Conservation (phyloP, 2,888 invertebrate species). For the Phaonia tiefii region DNA sequence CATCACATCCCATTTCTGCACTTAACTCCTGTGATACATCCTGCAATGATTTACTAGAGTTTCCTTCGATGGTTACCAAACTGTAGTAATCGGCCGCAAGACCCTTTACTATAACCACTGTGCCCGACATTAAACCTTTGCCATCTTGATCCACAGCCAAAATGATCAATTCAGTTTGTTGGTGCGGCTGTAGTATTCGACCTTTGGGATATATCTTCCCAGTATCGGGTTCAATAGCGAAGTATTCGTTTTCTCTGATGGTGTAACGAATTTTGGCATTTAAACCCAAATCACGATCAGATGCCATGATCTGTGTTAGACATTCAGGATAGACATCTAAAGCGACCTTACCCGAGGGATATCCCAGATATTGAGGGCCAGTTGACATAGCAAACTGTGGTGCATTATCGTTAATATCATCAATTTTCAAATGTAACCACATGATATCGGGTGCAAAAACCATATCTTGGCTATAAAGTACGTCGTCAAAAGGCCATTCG, state of each 20-base stretch:
- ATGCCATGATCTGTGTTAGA: slow-evolving; percentile 69
- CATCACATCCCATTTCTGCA: slow-evolving; percentile 36
- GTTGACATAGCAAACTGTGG: slow-evolving; percentile 70
- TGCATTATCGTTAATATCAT: slow-evolving; percentile 73
- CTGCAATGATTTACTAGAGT: slow-evolving; percentile 43
- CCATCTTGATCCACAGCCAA: slow-evolving; percentile 72
- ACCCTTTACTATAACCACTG: slow-evolving; percentile 66
- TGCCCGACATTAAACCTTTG: slow-evolving; percentile 64
- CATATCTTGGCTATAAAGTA: slow-evolving; percentile 68
- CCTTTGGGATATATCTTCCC: slow-evolving; percentile 71
- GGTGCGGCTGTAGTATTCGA: slow-evolving; percentile 55
- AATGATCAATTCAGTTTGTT: slow-evolving; percentile 67
- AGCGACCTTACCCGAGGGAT: slow-evolving; percentile 68
- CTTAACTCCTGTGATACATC: slow-evolving; percentile 57
- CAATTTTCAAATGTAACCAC: slow-evolving; percentile 69
- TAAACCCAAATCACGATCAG: slow-evolving; percentile 70
- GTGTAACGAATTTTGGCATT: slow-evolving; percentile 71
- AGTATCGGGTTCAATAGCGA: slow-evolving; percentile 69
- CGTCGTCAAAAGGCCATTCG: not conserved
- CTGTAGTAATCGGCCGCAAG: slow-evolving; percentile 65
- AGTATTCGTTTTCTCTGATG: slow-evolving; percentile 69
- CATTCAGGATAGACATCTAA: slow-evolving; percentile 69
- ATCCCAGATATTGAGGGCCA: slow-evolving; percentile 68
- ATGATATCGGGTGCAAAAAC: slow-evolving; percentile 68
- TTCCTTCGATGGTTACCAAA: slow-evolving; percentile 66